phyloP scores from a whole-genome alignment of 2,888 invertebrate species.

The Catotricha subobsoleta region DNA sequence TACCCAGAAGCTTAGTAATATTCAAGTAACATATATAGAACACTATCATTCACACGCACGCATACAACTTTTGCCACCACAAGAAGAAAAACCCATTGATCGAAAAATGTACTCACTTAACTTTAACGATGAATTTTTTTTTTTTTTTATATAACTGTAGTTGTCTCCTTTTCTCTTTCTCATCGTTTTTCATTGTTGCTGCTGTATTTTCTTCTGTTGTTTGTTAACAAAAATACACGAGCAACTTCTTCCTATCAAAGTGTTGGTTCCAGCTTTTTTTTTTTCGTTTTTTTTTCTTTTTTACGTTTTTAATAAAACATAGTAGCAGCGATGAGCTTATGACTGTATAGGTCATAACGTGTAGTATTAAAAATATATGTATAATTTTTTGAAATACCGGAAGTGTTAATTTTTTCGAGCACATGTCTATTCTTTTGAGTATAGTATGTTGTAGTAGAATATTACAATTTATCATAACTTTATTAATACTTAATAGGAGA shows the following conservation, averaged over 20 bases:
- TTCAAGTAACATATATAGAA: no score
- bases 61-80: no score
- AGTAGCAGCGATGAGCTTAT: neutral
- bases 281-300: neutral
- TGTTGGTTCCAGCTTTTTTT: neutral
- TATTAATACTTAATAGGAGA: no score
- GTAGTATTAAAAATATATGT: neutral
- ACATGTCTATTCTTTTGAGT: neutral
- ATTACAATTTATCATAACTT: no score
- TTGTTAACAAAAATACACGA: no score
- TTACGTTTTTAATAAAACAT: neutral
- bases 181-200: neutral
- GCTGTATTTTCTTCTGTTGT: neutral
- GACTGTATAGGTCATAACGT: neutral
- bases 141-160: no score
- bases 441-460: neutral
- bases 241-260: no score
- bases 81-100: no score
- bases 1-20: no score
- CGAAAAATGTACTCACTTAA: no score
- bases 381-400: conserved; percentile 2
- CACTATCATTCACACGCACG: no score
- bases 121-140: no score
- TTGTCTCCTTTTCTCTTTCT: neutral
- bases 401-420: conserved; percentile 1